phyloP scores from a whole-genome alignment of 2,888 invertebrate genomes.

The Ditula angustiorana region DNA sequence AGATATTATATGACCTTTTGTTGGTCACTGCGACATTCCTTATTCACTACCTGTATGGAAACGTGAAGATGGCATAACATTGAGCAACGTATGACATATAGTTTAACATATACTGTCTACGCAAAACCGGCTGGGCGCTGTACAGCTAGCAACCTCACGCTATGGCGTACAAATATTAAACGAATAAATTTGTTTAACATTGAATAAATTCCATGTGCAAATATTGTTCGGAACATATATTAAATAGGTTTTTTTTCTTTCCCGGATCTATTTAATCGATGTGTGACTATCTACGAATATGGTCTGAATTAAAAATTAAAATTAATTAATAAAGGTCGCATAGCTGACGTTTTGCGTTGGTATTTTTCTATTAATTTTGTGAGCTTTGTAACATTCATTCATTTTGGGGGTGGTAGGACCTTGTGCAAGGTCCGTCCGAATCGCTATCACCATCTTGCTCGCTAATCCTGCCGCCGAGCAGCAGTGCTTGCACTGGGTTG shows the following conservation, averaged over 20 bases:
- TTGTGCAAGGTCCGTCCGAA: no score
- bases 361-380: no score
- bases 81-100: constrained; percentile 17
- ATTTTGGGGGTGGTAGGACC: no score
- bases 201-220: neutral
- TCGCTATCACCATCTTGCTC: no score
- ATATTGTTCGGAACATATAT: neutral
- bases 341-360: no score
- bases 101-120: neutral
- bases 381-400: no score
- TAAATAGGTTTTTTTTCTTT: neutral
- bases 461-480: no score
- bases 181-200: neutral
- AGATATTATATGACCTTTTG: neutral
- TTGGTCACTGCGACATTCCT: neutral
- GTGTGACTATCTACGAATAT: neutral
- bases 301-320: neutral
- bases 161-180: neutral
- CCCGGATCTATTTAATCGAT: neutral
- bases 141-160: constrained; percentile 1
- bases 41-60: constrained; percentile 15
- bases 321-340: no score
- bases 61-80: constrained; percentile 22
- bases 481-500: no score
- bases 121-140: neutral